phyloP scores from a whole-genome alignment of 2,888 invertebrate genomes.

The Ganaspis brasiliensis region DNA sequence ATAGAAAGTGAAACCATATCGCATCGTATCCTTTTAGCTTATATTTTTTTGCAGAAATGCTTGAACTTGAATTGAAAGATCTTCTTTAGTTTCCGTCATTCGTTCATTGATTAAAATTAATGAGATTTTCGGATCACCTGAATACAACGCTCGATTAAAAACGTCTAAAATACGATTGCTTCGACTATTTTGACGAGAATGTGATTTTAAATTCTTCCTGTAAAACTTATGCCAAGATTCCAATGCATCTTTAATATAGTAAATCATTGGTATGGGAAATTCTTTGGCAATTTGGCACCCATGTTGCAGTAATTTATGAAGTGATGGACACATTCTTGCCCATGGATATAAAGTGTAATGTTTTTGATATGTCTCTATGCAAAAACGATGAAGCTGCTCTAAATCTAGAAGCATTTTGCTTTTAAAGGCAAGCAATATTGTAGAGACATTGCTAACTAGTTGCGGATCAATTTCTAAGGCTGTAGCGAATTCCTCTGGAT shows the following conservation, averaged over 20 bases:
- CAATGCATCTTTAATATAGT: background rate
- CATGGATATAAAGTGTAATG: background rate
- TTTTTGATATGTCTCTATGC: background rate
- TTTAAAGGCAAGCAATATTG: conserved; percentile 10
- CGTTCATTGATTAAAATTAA: too few relatives aligned
- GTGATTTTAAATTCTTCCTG: background rate
- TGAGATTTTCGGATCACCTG: too few relatives aligned
- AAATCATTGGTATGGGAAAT: background rate
- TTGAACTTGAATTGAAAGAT: too few relatives aligned
- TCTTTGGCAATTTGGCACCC: background rate
- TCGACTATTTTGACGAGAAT: background rate
- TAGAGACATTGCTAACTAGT: conserved; percentile 2
- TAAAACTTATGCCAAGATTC: background rate
- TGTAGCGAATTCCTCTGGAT: conserved; percentile 7
- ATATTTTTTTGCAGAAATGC: too few relatives aligned
- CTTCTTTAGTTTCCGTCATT: too few relatives aligned
- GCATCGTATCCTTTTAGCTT: too few relatives aligned
- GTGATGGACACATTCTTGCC: background rate
- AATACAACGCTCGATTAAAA: background rate
- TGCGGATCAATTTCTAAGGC: conserved; percentile 14
- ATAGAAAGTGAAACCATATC: too few relatives aligned
- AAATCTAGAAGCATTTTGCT: conserved; percentile 16
- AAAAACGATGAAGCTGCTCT: background rate
- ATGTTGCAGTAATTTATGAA: background rate
- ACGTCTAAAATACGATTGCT: background rate